Base-by-base conservation (phyloP, 2,113 vertebrate genomes). In the Lepisosteus oculatus region DNA sequence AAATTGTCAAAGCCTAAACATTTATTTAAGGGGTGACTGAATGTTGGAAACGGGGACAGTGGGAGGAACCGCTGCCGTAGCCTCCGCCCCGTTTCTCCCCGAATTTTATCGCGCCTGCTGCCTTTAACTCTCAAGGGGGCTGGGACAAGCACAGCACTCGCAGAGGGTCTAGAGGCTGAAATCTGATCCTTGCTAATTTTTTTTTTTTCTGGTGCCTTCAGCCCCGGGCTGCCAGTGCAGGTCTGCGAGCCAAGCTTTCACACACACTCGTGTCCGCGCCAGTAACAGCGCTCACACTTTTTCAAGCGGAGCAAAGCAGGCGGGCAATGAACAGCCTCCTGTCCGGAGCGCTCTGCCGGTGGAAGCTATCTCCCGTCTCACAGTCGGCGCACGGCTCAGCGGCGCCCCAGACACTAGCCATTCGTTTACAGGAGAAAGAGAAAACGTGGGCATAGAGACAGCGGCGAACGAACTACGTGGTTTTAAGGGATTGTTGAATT, bases 101-200 rank as follows among this genome's bases (percentile, higher is more conserved):
- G 45, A 44, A 78, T 71, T 61, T 73, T 43, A 59, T 61, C 71
- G 72, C 72, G 14, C 75, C 54, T 61, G 69, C 76, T 77, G 80
- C 83, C 47, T 72, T 69, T 74, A 55, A 74, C 61, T 74, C 86
- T 81, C 77, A 73, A 76, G 85, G 78, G 76, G 79, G 47, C 69
- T 74, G 61, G 73, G 47, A 74, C 79, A 78, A 72, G 76, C 68
- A 75, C 72, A 44, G 73, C 77, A 47, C 70, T 68, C 67, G 42
- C 61, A 74, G 72, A 14, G 67, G 72, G 72, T 74, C 72, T 74
- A 43, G 70, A 76, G 74, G 13, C 66, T 76, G 71, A 77, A 83
- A 81, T 77, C 51, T 72, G 82, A 81, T 72, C 74, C 69, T 63
- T 56, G 43, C 68, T 74, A 64, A 56, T 63, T 69, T 67, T 74